Percentiles rank a stretch among this genome's conserved stretches.
These are phyloP conservation scores for Oligia strigilis DNA, from an alignment of 2,888 invertebrate genomes.

Conservation along the genomic window DNA sequence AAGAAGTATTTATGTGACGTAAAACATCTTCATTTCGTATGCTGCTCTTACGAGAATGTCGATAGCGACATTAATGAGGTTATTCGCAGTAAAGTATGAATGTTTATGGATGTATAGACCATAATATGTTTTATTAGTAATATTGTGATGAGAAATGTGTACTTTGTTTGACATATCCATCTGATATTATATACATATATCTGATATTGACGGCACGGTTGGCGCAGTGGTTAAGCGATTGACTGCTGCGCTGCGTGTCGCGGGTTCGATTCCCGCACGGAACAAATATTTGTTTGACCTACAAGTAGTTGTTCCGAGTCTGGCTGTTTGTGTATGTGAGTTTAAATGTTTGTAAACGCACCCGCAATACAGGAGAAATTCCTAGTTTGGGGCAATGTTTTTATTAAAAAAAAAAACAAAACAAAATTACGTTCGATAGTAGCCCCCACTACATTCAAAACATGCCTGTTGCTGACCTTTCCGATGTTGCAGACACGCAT, in stretches of 20 bases:
- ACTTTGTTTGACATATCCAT: constrained; percentile 21
- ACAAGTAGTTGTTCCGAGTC: too few relatives aligned
- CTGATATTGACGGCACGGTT: too few relatives aligned
- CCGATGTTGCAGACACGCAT: neutral
- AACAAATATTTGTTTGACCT: too few relatives aligned
- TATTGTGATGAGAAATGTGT: constrained; percentile 37
- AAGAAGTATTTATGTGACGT: constrained; percentile 54
- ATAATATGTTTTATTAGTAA: constrained; percentile 55
- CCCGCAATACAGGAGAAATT: too few relatives aligned
- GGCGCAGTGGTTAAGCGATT: too few relatives aligned
- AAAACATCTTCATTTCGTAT: constrained; percentile 51
- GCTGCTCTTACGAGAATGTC: constrained; percentile 50
- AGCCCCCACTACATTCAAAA: neutral
- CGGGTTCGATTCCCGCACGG: too few relatives aligned
- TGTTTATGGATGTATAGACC: constrained; percentile 54
- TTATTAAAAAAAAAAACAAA: too few relatives aligned
- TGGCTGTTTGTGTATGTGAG: too few relatives aligned
- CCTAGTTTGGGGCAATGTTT: too few relatives aligned
- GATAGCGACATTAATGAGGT: constrained; percentile 55
- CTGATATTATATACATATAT: neutral
- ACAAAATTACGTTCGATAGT: neutral
- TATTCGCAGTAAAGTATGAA: constrained; percentile 56
- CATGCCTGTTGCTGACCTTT: neutral
- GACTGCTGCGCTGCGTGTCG: too few relatives aligned
- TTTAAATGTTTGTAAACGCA: too few relatives aligned